Percentiles rank a stretch among this genome's conserved stretches.
These are phyloP conservation scores for Athalia cordata DNA, from an alignment of 2,888 invertebrate genomes.

Conservation along the genomic window DNA sequence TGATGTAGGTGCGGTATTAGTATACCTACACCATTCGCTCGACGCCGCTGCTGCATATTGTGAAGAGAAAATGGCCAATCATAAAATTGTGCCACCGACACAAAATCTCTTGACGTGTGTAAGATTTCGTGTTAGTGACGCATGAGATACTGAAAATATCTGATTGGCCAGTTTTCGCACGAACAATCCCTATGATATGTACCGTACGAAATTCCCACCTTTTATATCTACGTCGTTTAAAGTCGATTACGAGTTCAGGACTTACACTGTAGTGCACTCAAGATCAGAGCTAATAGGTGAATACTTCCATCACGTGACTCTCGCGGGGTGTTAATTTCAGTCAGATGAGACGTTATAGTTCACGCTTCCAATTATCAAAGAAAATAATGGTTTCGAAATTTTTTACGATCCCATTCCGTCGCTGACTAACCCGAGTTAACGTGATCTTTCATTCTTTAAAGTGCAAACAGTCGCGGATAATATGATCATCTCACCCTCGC, in stretches of 20 bases:
- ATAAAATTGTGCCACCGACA: background rate
- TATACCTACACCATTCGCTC: no score
- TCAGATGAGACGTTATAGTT: background rate
- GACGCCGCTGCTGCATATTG: no score
- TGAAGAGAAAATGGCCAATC: no score
- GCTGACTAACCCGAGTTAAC: no score
- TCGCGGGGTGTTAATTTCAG: slow-evolving; percentile 13
- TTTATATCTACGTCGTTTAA: slow-evolving; percentile 21
- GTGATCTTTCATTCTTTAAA: no score
- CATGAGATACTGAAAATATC: no score
- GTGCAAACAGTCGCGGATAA: no score
- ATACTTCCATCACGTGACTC: slow-evolving; percentile 6
- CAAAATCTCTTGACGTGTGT: background rate
- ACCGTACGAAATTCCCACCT: no score
- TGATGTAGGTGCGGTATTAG: no score
- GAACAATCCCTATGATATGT: no score
- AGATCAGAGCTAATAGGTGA: slow-evolving; percentile 3
- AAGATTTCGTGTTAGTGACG: background rate
- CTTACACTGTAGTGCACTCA: slow-evolving; percentile 34
- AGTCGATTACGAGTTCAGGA: slow-evolving; percentile 41
- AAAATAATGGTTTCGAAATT: slow-evolving; percentile 24
- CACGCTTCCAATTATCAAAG: slow-evolving; percentile 10
- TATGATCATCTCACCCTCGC: background rate
- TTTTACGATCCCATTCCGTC: background rate
- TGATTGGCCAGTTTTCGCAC: no score